Evolutionary conservation across 2,888 invertebrate species (phyloP).

Genomic region (Pterobdella sp.): DNA sequence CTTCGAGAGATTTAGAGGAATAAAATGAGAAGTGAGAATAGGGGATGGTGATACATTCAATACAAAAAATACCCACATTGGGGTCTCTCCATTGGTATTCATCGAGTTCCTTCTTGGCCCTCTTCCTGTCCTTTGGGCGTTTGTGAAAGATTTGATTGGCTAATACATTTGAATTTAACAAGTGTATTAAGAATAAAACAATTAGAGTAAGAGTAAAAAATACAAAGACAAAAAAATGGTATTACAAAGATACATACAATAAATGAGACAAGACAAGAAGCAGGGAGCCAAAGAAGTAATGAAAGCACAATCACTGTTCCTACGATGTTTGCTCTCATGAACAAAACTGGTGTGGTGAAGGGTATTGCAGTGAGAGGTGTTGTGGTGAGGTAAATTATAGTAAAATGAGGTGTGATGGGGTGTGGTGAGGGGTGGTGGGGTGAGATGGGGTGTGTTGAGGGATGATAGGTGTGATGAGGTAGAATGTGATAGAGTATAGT

Average conservation of each 20-base stretch:
- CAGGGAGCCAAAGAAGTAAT: slow-evolving; percentile 88
- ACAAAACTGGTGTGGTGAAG: slow-evolving; percentile 42
- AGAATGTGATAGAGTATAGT: neutral
- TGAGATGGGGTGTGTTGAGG: neutral
- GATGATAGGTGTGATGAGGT: neutral
- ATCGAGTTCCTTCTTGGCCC: slow-evolving; percentile 7
- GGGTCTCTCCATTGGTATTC: slow-evolving; percentile 18
- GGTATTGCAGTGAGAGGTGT: neutral
- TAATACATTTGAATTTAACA: too few relatives aligned
- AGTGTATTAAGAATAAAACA: too few relatives aligned
- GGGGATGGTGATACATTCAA: neutral
- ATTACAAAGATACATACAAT: slow-evolving; percentile 30
- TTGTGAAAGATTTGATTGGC: too few relatives aligned
- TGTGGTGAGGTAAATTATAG: neutral
- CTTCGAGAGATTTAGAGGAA: neutral
- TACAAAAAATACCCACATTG: slow-evolving; percentile 2
- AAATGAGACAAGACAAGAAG: slow-evolving; percentile 67
- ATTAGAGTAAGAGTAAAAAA: too few relatives aligned
- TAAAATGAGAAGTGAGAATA: neutral
- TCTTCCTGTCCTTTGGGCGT: slow-evolving; percentile 16
- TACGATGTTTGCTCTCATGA: slow-evolving; percentile 56
- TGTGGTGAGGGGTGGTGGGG: neutral
- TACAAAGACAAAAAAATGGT: neutral
- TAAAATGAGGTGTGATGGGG: neutral
- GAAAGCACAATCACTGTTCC: slow-evolving; percentile 83